These are phyloP conservation scores for Nomada lathburiana DNA, from an alignment of 2,888 invertebrate species.

Conservation along the genomic window DNA sequence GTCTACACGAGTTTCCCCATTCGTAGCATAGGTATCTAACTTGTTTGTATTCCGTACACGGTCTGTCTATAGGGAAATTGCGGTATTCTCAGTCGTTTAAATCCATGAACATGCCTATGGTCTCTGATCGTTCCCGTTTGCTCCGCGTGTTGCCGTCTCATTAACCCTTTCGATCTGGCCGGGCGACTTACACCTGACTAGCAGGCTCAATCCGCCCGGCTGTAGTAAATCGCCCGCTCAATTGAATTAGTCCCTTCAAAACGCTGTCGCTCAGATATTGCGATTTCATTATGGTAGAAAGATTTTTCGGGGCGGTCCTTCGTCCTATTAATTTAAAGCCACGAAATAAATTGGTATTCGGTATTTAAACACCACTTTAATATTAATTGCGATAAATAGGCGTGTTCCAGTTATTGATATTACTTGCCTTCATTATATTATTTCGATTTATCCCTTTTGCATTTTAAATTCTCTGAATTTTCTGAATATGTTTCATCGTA, in stretches of 20 bases:
- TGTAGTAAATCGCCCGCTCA: slow-evolving; percentile 35
- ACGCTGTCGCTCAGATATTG: not conserved
- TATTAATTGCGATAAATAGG: too few relatives aligned
- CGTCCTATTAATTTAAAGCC: too few relatives aligned
- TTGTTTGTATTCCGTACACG: slow-evolving; percentile 69
- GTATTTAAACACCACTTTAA: too few relatives aligned
- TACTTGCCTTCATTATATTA: too few relatives aligned
- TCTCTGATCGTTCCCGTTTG: slow-evolving; percentile 42
- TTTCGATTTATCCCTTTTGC: too few relatives aligned
- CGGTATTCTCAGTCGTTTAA: slow-evolving; percentile 54
- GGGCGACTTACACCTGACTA: slow-evolving; percentile 24
- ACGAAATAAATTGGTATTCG: too few relatives aligned
- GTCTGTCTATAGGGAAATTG: slow-evolving; percentile 68
- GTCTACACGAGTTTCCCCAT: slow-evolving; percentile 38
- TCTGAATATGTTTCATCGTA: too few relatives aligned
- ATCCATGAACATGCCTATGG: slow-evolving; percentile 54
- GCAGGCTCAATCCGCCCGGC: slow-evolving; percentile 14
- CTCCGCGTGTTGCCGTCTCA: slow-evolving; percentile 38
- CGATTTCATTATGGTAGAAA: not conserved
- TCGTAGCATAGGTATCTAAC: slow-evolving; percentile 36
- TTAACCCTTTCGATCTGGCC: slow-evolving; percentile 41
- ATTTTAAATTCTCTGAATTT: too few relatives aligned
- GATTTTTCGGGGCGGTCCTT: too few relatives aligned
- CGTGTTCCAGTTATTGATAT: too few relatives aligned
- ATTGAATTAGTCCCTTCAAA: slow-evolving; percentile 29